Conservation (phyloP, 37 sponge, comb jelly and placozoan genomes). For the Ephydatia muelleri region DNA sequence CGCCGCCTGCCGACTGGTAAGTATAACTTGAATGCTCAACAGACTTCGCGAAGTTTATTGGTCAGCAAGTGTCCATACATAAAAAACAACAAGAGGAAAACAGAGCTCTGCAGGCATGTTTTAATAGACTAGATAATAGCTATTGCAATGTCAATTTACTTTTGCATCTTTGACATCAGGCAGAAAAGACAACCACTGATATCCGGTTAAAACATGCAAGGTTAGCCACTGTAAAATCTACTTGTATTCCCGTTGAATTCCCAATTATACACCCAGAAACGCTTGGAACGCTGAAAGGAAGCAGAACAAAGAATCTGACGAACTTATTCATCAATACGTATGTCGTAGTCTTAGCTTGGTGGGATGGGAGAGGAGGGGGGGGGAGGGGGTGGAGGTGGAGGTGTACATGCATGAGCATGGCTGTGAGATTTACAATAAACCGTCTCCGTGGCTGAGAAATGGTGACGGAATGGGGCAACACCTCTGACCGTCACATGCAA, state of each 20-base stretch:
- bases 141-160: neutral
- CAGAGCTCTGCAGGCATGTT: conserved; percentile 11
- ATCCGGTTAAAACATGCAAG: conserved; percentile 74
- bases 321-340: conserved; percentile 2
- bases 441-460: too few relatives aligned
- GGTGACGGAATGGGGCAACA: too few relatives aligned
- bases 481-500: too few relatives aligned
- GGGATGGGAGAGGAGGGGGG: too few relatives aligned
- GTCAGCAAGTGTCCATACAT: conserved; percentile 1
- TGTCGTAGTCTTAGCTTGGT: neutral
- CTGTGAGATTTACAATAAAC: neutral
- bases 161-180: conserved; percentile 21
- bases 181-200: conserved; percentile 56
- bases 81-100: conserved; percentile 14
- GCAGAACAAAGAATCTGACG: neutral
- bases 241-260: conserved; percentile 1
- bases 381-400: too few relatives aligned
- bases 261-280: neutral
- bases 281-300: neutral
- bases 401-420: neutral
- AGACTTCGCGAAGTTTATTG: conserved; percentile 47
- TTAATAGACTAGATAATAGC: neutral
- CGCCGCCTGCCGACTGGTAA: neutral
- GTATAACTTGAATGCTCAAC: neutral
- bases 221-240: conserved; percentile 11